Evolutionary conservation across 2,888 invertebrate species (phyloP).

Genomic region (Clivina fossor): DNA sequence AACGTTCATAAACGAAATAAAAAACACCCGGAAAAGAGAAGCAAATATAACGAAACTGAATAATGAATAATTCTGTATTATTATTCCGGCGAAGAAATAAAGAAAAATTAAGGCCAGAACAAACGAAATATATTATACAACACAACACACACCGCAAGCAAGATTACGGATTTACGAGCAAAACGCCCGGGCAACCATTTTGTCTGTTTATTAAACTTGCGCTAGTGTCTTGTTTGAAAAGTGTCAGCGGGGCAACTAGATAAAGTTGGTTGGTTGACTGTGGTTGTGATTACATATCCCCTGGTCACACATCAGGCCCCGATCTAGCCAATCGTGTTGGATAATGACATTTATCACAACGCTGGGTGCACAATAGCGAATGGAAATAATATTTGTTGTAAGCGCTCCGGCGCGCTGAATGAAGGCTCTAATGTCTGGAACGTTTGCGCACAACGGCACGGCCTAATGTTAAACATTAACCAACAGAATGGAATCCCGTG

Average conservation of each 20-base stretch:
- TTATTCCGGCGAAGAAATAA: constrained; percentile 23
- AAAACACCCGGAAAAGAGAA: constrained; percentile 16
- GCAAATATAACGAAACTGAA: constrained; percentile 19
- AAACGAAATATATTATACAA: no score
- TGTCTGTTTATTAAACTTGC: constrained; percentile 24
- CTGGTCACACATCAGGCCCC: constrained; percentile 13
- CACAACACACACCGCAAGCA: not conserved
- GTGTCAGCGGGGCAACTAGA: no score
- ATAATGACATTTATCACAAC: constrained; percentile 30
- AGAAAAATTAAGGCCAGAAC: constrained; percentile 23
- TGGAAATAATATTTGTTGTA: no score
- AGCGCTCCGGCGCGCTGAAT: no score
- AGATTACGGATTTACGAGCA: constrained; percentile 23
- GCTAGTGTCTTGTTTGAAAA: constrained; percentile 3
- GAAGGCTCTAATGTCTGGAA: constrained; percentile 19
- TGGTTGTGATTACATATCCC: no score
- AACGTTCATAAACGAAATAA: constrained; percentile 19
- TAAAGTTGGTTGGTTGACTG: no score
- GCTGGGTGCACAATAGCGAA: constrained; percentile 8
- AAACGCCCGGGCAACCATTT: constrained; percentile 20
- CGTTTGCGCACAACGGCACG: no score
- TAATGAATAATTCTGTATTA: constrained; percentile 27
- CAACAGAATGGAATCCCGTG: constrained; percentile 11
- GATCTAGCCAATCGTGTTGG: constrained; percentile 18
- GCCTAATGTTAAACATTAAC: constrained; percentile 31